phyloP scores from a whole-genome alignment of 2,113 vertebrate species.

The Laticauda colubrina region DNA sequence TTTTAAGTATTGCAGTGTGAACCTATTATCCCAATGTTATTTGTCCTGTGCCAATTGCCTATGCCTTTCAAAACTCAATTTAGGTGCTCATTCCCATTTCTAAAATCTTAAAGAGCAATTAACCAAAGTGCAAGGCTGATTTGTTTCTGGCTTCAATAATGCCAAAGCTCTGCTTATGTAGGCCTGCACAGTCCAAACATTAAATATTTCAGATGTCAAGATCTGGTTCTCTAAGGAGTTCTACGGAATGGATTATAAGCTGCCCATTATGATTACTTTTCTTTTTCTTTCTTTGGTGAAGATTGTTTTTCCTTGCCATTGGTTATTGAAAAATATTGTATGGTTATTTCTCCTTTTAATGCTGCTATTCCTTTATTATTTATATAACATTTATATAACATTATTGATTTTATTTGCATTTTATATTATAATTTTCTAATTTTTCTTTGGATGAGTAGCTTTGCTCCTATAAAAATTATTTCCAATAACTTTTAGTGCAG shows the following conservation, averaged over 20 bases:
- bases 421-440: not conserved
- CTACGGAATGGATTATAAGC: not conserved
- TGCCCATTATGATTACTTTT: not conserved
- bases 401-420: not conserved
- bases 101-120: not conserved
- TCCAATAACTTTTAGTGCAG: not conserved
- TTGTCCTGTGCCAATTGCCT: not conserved
- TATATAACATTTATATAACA: not conserved
- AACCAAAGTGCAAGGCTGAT: not conserved
- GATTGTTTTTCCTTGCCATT: not conserved
- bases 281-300: not conserved
- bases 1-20: not conserved
- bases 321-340: not conserved
- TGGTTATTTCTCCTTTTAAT: not conserved
- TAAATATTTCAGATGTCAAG: not conserved
- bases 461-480: not conserved
- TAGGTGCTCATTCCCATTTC: not conserved
- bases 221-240: not conserved
- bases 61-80: not conserved
- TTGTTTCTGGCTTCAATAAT: not conserved
- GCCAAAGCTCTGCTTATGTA: not conserved
- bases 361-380: not conserved
- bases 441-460: not conserved
- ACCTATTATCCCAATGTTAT: not conserved
- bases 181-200: not conserved